Base-by-base conservation (phyloP, 2,113 vertebrate species). In the Calyptommatus sinebrachiatus region DNA sequence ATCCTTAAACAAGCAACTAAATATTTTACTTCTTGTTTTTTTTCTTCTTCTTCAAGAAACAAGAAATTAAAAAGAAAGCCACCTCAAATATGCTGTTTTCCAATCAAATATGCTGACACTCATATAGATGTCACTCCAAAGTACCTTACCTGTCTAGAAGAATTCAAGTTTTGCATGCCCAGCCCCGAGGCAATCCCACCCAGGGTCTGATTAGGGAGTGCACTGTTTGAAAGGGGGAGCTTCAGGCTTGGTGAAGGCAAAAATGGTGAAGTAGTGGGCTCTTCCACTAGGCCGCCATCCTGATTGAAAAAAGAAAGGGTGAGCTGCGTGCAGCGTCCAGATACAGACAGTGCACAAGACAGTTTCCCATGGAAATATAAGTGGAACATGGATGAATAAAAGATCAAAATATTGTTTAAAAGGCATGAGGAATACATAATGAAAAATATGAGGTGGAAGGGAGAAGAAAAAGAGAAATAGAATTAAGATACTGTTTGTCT, bases 141-240 rank as follows among this genome's bases (percentile, higher is more conserved):
- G 50, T 66, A 78, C 79, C 94, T 95, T 94, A 99, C 98, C 97
- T 98, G 98, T 98, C 98, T 97, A 96, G 97, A 97, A 94, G 95
- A 95, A 97, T 99, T 99, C 96, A 99, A 97, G 97, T 99, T 99
- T 96, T 99, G 98, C 97, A 99, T 97, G 96, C 96, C 96, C 94
- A 99, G 96, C 95, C 97, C 97, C 90, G 96, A 96, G 94, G 96
- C 96, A 95, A 97, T 95, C 93, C 96, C 97, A 91, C 97, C 97
- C 96, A 99, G 95, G 95, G 97, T 96, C 93, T 98, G 98, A 95
- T 93, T 97, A 92, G 98, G 95, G 96, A 97, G 97, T 96, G 97
- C 97, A 96, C 96, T 97, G 95, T 96, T 98, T 95, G 96, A 95
- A 95, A 99, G 95, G 93, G 97, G 97, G 95, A 97, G 97, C 96